Evolutionary conservation across 2,113 vertebrate genomes (phyloP).

Genomic region (Eptesicus fuscus): DNA sequence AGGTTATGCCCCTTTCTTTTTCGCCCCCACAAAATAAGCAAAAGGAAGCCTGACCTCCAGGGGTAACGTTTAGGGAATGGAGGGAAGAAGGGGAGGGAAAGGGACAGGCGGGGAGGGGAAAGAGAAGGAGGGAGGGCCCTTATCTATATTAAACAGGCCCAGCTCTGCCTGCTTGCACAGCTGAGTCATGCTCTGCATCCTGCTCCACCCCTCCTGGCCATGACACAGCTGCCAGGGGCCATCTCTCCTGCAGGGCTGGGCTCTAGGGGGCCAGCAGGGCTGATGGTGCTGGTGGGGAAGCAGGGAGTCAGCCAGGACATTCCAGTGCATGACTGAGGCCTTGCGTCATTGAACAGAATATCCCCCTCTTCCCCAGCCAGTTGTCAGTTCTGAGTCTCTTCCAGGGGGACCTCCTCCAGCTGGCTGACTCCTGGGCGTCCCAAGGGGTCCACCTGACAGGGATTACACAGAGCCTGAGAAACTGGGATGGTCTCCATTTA

Average conservation of each 20-base stretch:
- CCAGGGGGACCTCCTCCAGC: background rate
- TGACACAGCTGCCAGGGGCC: background rate
- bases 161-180: background rate
- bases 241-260: background rate
- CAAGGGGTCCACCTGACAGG: background rate
- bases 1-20: background rate
- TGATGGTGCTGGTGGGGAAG: background rate
- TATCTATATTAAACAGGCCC: constrained; percentile 47
- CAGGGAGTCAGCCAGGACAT: background rate
- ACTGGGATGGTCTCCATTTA: background rate
- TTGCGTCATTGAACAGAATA: background rate
- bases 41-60: constrained; percentile 19
- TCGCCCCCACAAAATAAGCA: background rate
- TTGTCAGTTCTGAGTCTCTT: background rate
- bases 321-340: background rate
- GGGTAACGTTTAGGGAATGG: background rate
- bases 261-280: background rate
- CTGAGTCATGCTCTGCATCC: constrained; percentile 53
- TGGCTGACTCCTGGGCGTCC: background rate
- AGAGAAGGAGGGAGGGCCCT: background rate
- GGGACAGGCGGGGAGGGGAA: background rate
- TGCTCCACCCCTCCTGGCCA: background rate
- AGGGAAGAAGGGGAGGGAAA: background rate
- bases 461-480: background rate
- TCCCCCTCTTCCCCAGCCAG: background rate